Percentiles rank a stretch among this genome's conserved stretches.
phyloP scores from a whole-genome alignment of 2,888 invertebrate genomes.

The Apotomis capreana region DNA sequence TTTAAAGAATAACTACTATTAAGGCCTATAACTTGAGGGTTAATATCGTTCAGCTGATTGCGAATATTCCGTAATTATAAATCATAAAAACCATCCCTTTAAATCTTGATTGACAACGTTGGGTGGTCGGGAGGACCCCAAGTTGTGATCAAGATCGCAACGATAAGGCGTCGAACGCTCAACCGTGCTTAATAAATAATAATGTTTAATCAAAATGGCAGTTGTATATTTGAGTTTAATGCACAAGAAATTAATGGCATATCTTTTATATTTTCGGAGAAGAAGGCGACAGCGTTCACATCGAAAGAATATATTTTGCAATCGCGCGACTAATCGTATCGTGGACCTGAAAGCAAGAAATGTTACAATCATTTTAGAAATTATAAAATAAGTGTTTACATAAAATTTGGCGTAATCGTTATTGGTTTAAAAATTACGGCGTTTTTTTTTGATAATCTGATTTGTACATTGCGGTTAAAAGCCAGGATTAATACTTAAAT shows the following conservation, averaged over 20 bases:
- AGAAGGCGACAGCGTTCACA: neutral
- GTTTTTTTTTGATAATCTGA: no score
- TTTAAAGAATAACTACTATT: constrained; percentile 24
- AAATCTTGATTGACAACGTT: constrained; percentile 38
- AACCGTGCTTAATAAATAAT: constrained; percentile 43
- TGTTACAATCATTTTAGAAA: no score
- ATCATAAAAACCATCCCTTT: constrained; percentile 38
- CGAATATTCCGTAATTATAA: constrained; percentile 36
- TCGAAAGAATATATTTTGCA: neutral
- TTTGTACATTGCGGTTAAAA: neutral
- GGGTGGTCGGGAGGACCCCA: constrained; percentile 36
- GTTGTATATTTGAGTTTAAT: neutral
- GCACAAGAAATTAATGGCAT: constrained; percentile 3
- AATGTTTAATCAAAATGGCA: constrained; percentile 43
- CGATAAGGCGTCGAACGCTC: constrained; percentile 45
- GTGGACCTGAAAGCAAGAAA: no score
- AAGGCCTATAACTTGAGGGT: constrained; percentile 17
- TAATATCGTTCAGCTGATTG: constrained; percentile 28
- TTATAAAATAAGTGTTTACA: neutral
- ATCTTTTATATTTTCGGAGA: neutral
- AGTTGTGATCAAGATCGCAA: constrained; percentile 25
- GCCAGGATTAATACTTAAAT: constrained; percentile 43
- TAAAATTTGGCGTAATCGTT: neutral
- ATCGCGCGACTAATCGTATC: no score
- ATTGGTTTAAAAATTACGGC: no score